Percentiles rank a stretch among this genome's conserved stretches.
phyloP scores from a whole-genome alignment of 2,113 vertebrate genomes.

The Aspiorhynchus laticeps region DNA sequence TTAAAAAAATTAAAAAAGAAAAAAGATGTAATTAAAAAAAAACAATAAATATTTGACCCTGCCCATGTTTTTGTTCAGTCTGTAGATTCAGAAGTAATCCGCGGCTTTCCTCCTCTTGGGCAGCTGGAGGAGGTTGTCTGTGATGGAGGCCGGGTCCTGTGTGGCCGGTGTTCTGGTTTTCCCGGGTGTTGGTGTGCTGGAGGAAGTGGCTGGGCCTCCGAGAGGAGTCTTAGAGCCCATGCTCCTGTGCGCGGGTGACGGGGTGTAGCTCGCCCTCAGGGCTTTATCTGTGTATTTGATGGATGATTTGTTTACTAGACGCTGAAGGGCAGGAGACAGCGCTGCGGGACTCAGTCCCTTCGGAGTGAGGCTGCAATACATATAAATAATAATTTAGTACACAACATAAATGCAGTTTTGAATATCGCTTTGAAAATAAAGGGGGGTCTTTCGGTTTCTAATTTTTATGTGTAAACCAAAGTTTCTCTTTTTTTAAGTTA shows the following conservation, averaged over 20 bases:
- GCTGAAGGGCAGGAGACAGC: slow-evolving; percentile 92
- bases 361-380: slow-evolving; percentile 84
- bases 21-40: not conserved
- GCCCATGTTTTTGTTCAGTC: not conserved
- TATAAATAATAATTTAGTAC: not conserved
- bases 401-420: not conserved
- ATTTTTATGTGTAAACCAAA: not conserved
- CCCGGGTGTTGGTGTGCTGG: slow-evolving; percentile 78
- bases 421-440: too few relatives aligned
- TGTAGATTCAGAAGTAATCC: slow-evolving; percentile 78
- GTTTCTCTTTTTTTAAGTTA: not conserved
- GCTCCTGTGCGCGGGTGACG: slow-evolving; percentile 84
- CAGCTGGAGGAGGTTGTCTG: slow-evolving; percentile 94
- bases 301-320: slow-evolving; percentile 90
- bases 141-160: slow-evolving; percentile 92
- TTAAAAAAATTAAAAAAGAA: not conserved
- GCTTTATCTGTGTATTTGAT: slow-evolving; percentile 98
- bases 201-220: slow-evolving; percentile 76
- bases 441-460: too few relatives aligned
- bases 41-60: not conserved
- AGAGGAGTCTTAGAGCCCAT: slow-evolving; percentile 83
- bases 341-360: slow-evolving; percentile 91
- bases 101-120: slow-evolving; percentile 89
- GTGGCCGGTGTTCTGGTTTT: slow-evolving; percentile 81
- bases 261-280: slow-evolving; percentile 94